phyloP scores from a whole-genome alignment of 2,113 vertebrate species.

The Phylloscopus whistleri region DNA sequence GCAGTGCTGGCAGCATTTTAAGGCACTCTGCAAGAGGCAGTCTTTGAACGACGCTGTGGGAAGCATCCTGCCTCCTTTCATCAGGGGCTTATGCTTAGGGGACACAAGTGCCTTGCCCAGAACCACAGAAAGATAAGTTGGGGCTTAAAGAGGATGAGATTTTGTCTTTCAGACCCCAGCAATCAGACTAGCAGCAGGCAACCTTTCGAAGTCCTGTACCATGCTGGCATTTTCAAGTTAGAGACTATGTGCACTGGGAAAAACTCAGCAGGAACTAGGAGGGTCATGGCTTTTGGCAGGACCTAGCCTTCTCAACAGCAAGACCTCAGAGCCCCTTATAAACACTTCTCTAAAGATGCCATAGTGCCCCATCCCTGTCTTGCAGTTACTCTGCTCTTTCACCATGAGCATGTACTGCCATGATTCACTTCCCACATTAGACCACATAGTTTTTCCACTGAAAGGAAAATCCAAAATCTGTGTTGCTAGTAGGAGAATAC shows the following conservation, averaged over 20 bases:
- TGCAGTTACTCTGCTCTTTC: background rate
- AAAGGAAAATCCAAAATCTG: background rate
- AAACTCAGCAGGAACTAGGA: background rate
- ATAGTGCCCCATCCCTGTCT: background rate
- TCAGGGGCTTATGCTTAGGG: background rate
- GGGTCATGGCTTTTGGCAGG: background rate
- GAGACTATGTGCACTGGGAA: background rate
- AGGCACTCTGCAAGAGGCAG: background rate
- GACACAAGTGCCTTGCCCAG: background rate
- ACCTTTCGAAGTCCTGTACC: background rate
- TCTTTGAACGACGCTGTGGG: rapidly evolving
- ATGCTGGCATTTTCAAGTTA: background rate
- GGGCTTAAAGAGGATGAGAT: background rate
- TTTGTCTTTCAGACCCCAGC: background rate
- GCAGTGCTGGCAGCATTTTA: background rate
- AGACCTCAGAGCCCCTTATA: background rate
- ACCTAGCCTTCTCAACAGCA: background rate
- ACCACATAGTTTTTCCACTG: background rate
- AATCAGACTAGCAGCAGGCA: background rate
- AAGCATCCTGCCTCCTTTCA: background rate
- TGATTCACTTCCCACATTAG: background rate
- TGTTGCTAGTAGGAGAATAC: background rate
- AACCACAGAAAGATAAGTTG: background rate
- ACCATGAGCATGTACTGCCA: background rate
- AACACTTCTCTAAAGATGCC: background rate